Evolutionary conservation across 2,888 invertebrate genomes (phyloP), one percentile per base, ranked within the genome.

Genomic region (Mechanitis messenoides): DNA sequence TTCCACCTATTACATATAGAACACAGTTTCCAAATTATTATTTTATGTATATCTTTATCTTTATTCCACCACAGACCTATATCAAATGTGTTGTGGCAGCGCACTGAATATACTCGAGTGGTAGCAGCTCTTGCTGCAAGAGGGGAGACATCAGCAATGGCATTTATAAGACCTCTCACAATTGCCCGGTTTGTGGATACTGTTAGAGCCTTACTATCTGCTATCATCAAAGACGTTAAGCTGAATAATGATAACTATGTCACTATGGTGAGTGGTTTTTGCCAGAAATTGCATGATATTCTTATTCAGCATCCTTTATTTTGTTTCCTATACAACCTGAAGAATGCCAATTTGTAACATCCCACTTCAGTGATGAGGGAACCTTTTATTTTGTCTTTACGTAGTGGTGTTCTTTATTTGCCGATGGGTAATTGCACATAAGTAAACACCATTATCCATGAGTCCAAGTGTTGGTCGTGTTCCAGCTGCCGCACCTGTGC

Each of bases 101-200:
- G 86, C 0, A 64, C 69, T 64, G 71, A 62, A 65, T 63, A 66
- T 60, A 58, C 69, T 60, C 67, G 72, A 63, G 83, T 77, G 66
- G 73, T 72, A 46, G 77, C 68, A 33, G 79, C 72, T 45, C 77
- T 83, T 58, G 57, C 31, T 61, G 73, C 68, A 38, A 70, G 68
- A 69, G 68, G 70, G 71, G 56, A 59, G 50, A 67, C 62, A 55
- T 66, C 66, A 57, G 71, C 63, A 65, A 64, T 72, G 64, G 69
- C 78, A 47, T 80, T 89, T 6, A 73, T 88, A 20, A 77, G 85
- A 0, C 90, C 90, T 57, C 86, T 90, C 65, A 89, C 88, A 68
- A 90, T 90, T 72, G 79, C 87, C 3, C 83, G 86, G 66, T 91
- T 91, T 72, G 83, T 91, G 3, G 84, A 88, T 56, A 78, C 89